Evolutionary conservation across 2,797 vertebrate genomes (phyloP), one percentile per base, ranked within the genome.

Genomic region (Hoplostethus mediterraneus): DNA sequence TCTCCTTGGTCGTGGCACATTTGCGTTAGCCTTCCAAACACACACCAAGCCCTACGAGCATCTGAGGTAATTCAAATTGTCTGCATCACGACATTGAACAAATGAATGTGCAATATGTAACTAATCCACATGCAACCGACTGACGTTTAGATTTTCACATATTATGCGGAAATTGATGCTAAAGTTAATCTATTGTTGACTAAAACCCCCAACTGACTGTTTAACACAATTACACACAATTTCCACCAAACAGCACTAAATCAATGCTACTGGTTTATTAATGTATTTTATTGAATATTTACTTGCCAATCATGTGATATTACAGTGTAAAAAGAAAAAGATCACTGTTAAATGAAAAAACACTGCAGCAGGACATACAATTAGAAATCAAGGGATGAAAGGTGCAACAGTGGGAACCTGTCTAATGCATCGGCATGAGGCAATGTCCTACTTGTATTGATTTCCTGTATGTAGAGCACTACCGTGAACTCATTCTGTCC

Each of bases 381-480:
- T 33, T 3, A 56, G 16, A 62, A 47, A 48, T 36, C 0, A 30
- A 4, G 31, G 44, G 31, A 66, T 60, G 5, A 17, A 59, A 42
- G 12, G 33, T 51, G 56, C 3, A 28, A 28, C 8, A 62, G 89
- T 82, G 6, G 4, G 28, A 58, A 79, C 25, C 31, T 81, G 85
- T 80, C n/a, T 14, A 56, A 67, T 5, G 30, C 71, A 71, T 83
- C 79, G 80, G 81, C 78, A 84, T 73, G 40, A 79, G 45, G 44
- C 67, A 14, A 59, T 38, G 6, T 80, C 76, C 78, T n/a, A 42
- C 71, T 64, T 13, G 0, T 69, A 92, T 89, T n/a, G 89, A 93
- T 90, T 90, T 86, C 75, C 76, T 54, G 62, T 87, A 77, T 75
- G 30, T 77, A 42, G 71, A 60, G 17, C 63, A 51, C 56, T 57